Evolutionary conservation across 2,888 invertebrate genomes (phyloP).

Genomic region (Azorinus chamasolen): DNA sequence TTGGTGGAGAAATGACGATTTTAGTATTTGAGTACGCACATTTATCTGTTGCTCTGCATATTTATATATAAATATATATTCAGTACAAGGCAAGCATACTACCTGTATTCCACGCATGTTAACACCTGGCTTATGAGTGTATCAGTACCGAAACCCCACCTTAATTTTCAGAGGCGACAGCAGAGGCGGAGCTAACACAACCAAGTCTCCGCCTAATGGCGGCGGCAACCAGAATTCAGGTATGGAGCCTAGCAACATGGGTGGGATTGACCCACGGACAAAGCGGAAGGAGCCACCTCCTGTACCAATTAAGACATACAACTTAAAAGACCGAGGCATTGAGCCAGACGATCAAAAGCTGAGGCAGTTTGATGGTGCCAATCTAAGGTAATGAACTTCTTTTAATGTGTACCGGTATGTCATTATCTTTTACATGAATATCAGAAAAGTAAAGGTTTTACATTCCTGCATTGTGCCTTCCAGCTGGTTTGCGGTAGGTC

Average conservation of each 20-base stretch:
- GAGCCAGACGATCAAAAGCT: conserved; percentile 80
- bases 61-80: too few relatives aligned
- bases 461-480: too few relatives aligned
- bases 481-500: too few relatives aligned
- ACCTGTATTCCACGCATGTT: too few relatives aligned
- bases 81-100: too few relatives aligned
- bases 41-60: too few relatives aligned
- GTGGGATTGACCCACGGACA: conserved; percentile 7
- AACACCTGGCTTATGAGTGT: too few relatives aligned
- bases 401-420: background rate
- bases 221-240: conserved; percentile 39
- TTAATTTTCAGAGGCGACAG: too few relatives aligned
- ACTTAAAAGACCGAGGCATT: conserved; percentile 76
- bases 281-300: conserved; percentile 79
- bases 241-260: conserved; percentile 27
- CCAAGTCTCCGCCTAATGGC: conserved; percentile 38
- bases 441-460: background rate
- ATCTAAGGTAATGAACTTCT: conserved; percentile 30
- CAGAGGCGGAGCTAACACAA: conserved; percentile 9
- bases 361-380: conserved; percentile 81
- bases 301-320: conserved; percentile 79
- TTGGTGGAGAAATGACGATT: too few relatives aligned
- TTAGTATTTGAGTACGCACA: too few relatives aligned
- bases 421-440: too few relatives aligned
- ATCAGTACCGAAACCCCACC: too few relatives aligned